Percentiles rank a stretch among this genome's conserved stretches.
Evolutionary conservation across 2,113 vertebrate genomes (phyloP).

Genomic region (Tapirus terrestris): DNA sequence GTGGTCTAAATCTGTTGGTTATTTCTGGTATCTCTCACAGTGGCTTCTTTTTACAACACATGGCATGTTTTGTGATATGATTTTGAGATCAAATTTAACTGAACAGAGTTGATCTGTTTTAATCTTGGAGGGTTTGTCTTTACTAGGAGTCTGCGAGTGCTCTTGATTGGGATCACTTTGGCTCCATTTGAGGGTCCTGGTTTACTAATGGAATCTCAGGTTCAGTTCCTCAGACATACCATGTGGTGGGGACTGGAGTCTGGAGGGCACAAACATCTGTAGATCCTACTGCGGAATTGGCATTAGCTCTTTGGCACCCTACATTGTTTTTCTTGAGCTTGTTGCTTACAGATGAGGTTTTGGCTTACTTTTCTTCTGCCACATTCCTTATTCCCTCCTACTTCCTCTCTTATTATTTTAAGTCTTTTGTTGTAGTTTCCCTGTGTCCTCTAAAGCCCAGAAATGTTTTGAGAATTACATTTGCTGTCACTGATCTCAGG

Average conservation of each 20-base stretch:
- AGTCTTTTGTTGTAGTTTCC: neutral
- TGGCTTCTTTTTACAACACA: neutral
- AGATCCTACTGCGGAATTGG: neutral
- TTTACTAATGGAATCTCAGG: neutral
- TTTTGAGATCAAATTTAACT: conserved; percentile 33
- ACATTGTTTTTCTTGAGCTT: neutral
- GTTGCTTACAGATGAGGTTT: neutral
- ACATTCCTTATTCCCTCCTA: neutral
- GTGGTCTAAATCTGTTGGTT: neutral
- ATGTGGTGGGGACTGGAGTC: neutral
- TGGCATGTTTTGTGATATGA: neutral
- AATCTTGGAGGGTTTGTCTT: neutral
- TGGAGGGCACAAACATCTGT: neutral
- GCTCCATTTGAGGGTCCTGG: neutral
- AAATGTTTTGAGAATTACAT: neutral
- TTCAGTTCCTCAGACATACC: neutral
- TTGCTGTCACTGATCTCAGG: neutral
- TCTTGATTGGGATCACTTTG: neutral
- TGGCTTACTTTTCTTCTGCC: neutral
- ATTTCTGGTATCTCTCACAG: neutral
- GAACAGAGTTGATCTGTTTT: neutral
- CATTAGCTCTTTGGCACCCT: neutral
- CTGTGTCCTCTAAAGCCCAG: neutral
- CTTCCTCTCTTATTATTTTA: neutral
- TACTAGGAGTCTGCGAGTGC: neutral